Evolutionary conservation across 1,140 invertebrate species (phyloP), one percentile per base, ranked within the genome.

Genomic region (Sycobia sp.): DNA sequence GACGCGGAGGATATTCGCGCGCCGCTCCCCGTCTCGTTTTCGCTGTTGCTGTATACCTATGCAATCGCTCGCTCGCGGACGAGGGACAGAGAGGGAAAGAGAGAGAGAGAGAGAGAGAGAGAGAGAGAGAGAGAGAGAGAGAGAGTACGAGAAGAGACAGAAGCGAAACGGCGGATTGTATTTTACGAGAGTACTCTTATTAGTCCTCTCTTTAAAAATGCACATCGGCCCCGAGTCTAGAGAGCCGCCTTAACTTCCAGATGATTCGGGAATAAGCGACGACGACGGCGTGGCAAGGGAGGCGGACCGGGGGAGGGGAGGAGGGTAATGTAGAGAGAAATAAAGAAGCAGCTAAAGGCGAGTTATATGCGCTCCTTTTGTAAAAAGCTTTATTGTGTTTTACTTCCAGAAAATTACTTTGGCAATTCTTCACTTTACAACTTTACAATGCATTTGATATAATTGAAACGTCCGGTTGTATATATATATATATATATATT

Each of bases 331-430:
- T n/a, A n/a, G n/a, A n/a, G n/a, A n/a, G n/a, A n/a, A n/a, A n/a
- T n/a, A n/a, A n/a, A n/a, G n/a, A n/a, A n/a, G n/a, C n/a, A n/a
- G n/a, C n/a, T n/a, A n/a, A n/a, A 46, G 9, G 14, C 18, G 34
- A 22, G n/a, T 7, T 5, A n/a, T n/a, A 36, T 10, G 23, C 22
- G 4, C 13, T 44, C 7, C 39, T 34, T 53, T 61, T 53, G 18
- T 53, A 36, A 22, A 46, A n/a, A 53, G 20, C 38, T 38, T 34
- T 53, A 51, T 61, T 53, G 54, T 44, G n/a, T 44, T 61, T 43
- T 61, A 61, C 39, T 60, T 60, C 41, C 38, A 22, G 43, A 58
- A 51, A 61, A 61, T 61, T 46, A 54, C 59, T 46, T 61, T 53
- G 39, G 18, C 20, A 23, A 36, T 39, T 38, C 27, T 46, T n/a